Evolutionary conservation across 2,797 vertebrate genomes (phyloP), one percentile per base, ranked within the genome.

Genomic region (Myotis pilosus): DNA sequence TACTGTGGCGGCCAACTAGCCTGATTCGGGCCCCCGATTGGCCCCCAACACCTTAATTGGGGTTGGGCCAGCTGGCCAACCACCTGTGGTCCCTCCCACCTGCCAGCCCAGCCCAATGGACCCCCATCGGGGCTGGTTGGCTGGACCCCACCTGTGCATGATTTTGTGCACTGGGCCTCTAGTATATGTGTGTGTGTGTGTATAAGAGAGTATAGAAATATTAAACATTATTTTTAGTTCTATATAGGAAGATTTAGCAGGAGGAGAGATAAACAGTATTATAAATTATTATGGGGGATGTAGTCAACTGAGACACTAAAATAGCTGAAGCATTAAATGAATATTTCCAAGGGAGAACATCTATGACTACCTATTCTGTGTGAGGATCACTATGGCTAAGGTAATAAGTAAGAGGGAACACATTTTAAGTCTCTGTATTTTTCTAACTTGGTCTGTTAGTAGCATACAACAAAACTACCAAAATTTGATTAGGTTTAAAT

Each of bases 241-340:
- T 89, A 9, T 47, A 76, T 74, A 69, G 86, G 41, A 91, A 93
- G 47, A 84, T 5, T 22, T 83, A 78, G 33, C 44, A 74, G 69
- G 20, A 96, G 44, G 51, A 80, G 49, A 22, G 49, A 82, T 47
- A 68, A 72, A 88, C 16, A 94, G 9, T 78, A 57, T 78, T 95
- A 53, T 8, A 96, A 17, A 92, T 94, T 93, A 84, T 76, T 94
- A 55, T 68, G 62, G 64, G 79, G 30, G 6, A 60, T 89, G 7
- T 75, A 95, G 44, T 89, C 33, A 47, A 38, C 20, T 3, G 36
- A 82, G 57, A 53, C 72, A 72, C 17, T 81, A 93, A 96, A 92
- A 80, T 78, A 97, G 25, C 57, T 94, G 87, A 96, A 91, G 71
- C 62, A 96, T 96, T 86, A 94, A 96, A 93, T 96, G 93, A 97